Percentiles rank a stretch among this genome's conserved stretches.
Conservation (phyloP, 2,888 invertebrate species). For the Ommatoiulus sabulosus region DNA sequence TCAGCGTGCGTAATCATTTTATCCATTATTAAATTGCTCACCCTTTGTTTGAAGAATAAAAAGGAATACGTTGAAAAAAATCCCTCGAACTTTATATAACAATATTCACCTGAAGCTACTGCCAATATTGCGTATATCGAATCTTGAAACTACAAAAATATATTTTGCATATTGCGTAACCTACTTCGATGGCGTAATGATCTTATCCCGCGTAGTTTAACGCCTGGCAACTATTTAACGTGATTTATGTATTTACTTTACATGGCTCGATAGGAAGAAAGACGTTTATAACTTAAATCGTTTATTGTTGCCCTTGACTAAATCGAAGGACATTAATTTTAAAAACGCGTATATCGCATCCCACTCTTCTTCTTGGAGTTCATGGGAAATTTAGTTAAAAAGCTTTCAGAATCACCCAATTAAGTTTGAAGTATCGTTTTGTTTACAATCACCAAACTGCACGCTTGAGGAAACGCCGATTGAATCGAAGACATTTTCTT, state of each 20-base stretch:
- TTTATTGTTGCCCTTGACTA: neutral
- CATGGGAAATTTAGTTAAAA: neutral
- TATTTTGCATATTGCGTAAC: neutral
- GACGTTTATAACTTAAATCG: neutral
- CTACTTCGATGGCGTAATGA: neutral
- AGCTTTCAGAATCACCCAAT: neutral
- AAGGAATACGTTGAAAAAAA: neutral
- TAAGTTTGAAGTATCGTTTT: conserved; percentile 35
- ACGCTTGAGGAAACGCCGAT: neutral
- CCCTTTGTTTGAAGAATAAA: neutral
- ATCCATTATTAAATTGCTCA: neutral
- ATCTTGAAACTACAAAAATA: neutral
- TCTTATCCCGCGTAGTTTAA: neutral
- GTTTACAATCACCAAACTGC: neutral
- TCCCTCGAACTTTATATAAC: neutral
- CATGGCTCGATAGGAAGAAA: neutral
- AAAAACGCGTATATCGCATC: neutral
- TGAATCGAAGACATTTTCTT: neutral
- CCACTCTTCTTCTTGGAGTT: neutral
- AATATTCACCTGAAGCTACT: neutral
- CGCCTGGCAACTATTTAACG: neutral
- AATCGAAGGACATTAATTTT: neutral
- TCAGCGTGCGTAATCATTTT: neutral
- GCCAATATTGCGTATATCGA: neutral
- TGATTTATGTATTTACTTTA: neutral